Evolutionary conservation across 2,797 vertebrate species (phyloP), one percentile per base, ranked within the genome.

Genomic region (Acanthis flammea): DNA sequence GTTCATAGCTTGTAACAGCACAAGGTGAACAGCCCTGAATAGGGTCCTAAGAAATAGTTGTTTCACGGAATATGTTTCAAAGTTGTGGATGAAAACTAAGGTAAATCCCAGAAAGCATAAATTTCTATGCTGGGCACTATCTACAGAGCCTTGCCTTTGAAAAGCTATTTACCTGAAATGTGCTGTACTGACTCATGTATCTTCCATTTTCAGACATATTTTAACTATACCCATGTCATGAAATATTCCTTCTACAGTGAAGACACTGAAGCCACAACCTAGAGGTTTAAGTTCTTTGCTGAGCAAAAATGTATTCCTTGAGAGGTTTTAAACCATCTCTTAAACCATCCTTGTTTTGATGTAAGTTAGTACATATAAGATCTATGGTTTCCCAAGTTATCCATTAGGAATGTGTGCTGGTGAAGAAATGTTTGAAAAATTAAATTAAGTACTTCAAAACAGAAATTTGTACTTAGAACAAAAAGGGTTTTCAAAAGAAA

Each of bases 91-190:
- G 71, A 83, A 88, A 11, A 47, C 18, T 22, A 21, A 25, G 9
- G 8, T 9, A 74, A 76, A 71, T 31, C 25, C 33, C 27, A 74
- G 45, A 88, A 94, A 82, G 60, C 14, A 48, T 2, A 65, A 37
- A 44, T 39, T 2, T 0, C 23, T 74, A 3, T 31, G 3, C 9
- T 51, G 17, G 23, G 24, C 7, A 23, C 10, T 72, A 37, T 10
- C 16, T 65, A 61, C 4, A 0, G 5, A 71, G 10, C 16, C 10
- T 47, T 65, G n/a, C 6, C 22, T 54, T 60, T 54, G 11, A 75
- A 86, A 83, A 31, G 7, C 3, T 44, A 1, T 77, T 88, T 50
- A 45, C 21, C 23, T 33, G 37, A 53, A 5, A 3, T 35, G 12
- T 44, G 6, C 0, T 80, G 10, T 45, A 39, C 10, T 54, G 33